These are phyloP conservation scores for Actinia equina DNA, from an alignment of 64 coral and sea anemone genomes.

Conservation along the genomic window DNA sequence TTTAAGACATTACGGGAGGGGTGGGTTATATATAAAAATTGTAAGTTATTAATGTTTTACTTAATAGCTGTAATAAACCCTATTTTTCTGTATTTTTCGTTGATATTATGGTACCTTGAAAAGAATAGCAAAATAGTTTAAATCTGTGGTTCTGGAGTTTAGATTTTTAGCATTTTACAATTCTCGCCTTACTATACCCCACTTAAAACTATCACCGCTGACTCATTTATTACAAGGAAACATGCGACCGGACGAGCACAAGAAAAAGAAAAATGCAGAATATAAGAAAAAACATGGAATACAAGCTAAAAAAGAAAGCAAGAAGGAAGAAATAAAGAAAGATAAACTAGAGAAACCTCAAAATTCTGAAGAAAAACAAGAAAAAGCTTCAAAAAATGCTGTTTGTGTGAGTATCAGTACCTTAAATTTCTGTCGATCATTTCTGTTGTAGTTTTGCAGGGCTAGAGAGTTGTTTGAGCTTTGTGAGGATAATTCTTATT, in stretches of 20 bases:
- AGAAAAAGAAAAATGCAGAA: slow-evolving; percentile 82
- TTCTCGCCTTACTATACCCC: neutral
- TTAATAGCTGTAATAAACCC: neutral
- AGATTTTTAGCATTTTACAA: neutral
- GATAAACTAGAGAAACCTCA: slow-evolving; percentile 11
- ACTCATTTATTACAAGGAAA: neutral
- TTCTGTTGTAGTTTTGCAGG: no score
- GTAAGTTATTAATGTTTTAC: neutral
- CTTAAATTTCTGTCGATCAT: no score
- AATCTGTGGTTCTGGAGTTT: neutral
- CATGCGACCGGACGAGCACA: slow-evolving; percentile 96
- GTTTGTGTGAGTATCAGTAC: neutral
- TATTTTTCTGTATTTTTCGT: neutral
- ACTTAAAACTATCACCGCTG: neutral
- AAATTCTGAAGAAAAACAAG: neutral
- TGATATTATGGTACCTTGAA: neutral
- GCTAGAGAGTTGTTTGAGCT: no score
- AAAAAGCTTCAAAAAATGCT: neutral
- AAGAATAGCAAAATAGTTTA: neutral
- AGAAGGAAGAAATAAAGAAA: slow-evolving; percentile 19
- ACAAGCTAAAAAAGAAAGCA: slow-evolving; percentile 40
- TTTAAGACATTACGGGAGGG: neutral
- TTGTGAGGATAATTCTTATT: neutral
- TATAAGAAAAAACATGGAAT: slow-evolving; percentile 98
- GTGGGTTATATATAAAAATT: neutral